Base-by-base conservation (phyloP, 2,113 vertebrate species). In the Panthera uncia region DNA sequence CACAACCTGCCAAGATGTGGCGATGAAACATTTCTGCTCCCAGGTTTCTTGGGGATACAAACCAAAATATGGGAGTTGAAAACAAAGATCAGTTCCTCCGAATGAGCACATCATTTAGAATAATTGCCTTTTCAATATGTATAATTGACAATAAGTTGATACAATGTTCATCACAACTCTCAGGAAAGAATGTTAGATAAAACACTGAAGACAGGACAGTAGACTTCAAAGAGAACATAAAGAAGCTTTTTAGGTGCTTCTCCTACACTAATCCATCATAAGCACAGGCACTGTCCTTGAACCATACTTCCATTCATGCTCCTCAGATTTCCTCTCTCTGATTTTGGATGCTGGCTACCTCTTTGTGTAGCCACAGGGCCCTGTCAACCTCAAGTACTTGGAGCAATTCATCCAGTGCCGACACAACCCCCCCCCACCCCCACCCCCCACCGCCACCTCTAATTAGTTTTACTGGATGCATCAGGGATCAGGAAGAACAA, bases 171-270 rank as follows among this genome's bases (percentile, higher is more conserved):
- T 68, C 71, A 69, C 33, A 84, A 78, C 45, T 92, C 31, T 36
- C 61, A 92, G 38, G 25, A 86, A 80, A 92, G 11, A 87, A 65
- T 48, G 29, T 63, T 80, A 71, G 7, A 25, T 63, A 65, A 81
- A 74, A 81, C 14, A 38, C 68, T 45, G 61, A 92, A 66, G n/a
- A 29, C 19, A 73, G n/a, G 21, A 80, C 27, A 52, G n/a, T 15
- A 83, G 73, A 81, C 81, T 92, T 95, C 38, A 45, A 92, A 88
- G 57, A 92, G 23, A 33, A 88, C 52, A 74, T 78, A 36, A 79
- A 80, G 9, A 55, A 36, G 45, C 4, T 89, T 88, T 79, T 82
- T 57, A 93, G 73, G 45, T 87, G 45, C 8, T 93, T 74, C 68
- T 66, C 41, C 2, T 9, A 36, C 57, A 83, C 68, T 83, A 76